Conservation (phyloP, 2,113 vertebrate species). For the Alligator mississippiensis region DNA sequence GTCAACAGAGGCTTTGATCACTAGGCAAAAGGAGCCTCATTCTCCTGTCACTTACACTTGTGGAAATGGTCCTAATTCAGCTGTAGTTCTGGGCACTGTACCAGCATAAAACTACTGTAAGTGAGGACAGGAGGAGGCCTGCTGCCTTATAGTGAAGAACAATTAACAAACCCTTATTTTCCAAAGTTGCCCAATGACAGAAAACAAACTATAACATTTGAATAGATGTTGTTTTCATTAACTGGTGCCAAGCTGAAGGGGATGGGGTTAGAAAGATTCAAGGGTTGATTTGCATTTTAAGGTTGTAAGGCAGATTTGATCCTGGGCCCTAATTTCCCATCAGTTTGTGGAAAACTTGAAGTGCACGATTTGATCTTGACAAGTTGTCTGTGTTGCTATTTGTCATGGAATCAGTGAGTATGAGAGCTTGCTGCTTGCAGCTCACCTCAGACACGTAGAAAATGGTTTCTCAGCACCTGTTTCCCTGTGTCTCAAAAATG, state of each 20-base stretch:
- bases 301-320: background rate
- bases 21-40: background rate
- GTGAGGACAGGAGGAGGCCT: background rate
- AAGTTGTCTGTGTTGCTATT: background rate
- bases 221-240: background rate
- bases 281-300: background rate
- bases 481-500: slow-evolving; percentile 1
- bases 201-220: too few species aligned
- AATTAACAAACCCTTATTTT: background rate
- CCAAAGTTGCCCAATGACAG: too few species aligned
- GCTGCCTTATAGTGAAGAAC: background rate
- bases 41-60: background rate
- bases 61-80: background rate
- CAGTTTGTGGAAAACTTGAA: background rate
- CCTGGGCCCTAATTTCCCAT: slow-evolving; percentile 10
- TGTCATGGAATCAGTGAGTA: background rate
- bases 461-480: slow-evolving; percentile 22
- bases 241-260: background rate
- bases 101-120: background rate
- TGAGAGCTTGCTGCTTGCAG: slow-evolving; percentile 6
- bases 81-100: background rate
- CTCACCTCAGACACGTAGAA: background rate
- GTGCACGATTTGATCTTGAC: slow-evolving; percentile 13
- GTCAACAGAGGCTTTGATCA: too few species aligned
- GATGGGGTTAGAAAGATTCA: background rate